Evolutionary conservation across 1,140 invertebrate species (phyloP), one percentile per base, ranked within the genome.

Genomic region (Stegodyphus mimosarum): DNA sequence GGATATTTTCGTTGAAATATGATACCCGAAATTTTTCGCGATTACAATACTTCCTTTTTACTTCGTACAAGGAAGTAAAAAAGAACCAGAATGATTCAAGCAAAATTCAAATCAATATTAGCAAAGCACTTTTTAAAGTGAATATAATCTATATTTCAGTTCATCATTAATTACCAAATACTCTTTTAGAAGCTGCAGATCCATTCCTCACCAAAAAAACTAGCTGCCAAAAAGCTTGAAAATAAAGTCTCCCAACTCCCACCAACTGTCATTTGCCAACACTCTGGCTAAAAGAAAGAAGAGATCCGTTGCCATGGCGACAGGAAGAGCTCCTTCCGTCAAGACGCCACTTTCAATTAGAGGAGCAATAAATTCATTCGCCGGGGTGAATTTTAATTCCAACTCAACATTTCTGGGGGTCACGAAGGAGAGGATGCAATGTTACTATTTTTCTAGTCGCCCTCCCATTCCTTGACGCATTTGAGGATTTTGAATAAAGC

Each of bases 311-410:
- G 18, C 70, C 52, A 81, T 63, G 55, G 78, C 50, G 51, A 81
- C 78, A n/a, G 17, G n/a, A 17, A 49, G 15, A n/a, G 50, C 69
- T 53, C 67, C 69, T 81, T 81, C 51, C 78, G 64, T 72, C 78
- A 81, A 64, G 78, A 81, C 17, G 78, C 67, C 53, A 72, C 7
- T 15, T 72, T 72, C 67, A 81, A 81, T 81, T 81, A 48, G 69
- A 63, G 50, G 69, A 5, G 69, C 53, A 72, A 81, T 81, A 70
- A 72, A 72, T 81, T 81, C 72, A 72, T 81, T 69, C 52, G 17
- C 9, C 53, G 69, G 78, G 52, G 51, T 33, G 33, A 33, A 33
- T 33, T 33, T 67, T 67, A 67, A 67, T 17, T 11, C 33, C n/a
- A 9, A 9, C 17, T 17, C 33, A 3, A 33, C 33, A 33, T 33